Conservation (phyloP, 1,140 invertebrate species). For the Odontomachus brunneus region DNA sequence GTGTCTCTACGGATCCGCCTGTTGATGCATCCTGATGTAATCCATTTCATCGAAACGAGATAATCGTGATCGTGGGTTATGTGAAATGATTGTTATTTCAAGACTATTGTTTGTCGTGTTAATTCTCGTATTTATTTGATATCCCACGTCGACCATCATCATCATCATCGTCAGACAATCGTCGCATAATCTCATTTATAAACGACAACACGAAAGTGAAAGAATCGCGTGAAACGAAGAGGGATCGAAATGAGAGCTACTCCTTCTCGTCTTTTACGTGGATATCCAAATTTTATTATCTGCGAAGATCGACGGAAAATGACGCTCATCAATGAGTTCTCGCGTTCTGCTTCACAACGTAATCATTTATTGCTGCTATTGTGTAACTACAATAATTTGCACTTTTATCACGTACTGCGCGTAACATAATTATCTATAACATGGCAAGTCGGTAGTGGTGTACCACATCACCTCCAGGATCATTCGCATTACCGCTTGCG, state of each 20-base stretch:
- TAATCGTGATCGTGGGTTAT: too few relatives aligned
- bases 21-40: not conserved
- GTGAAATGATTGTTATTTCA: too few relatives aligned
- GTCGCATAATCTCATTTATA: too few relatives aligned
- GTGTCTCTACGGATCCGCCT: not conserved
- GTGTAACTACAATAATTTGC: slow-evolving; percentile 49
- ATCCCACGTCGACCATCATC: too few relatives aligned
- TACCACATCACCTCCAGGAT: not conserved
- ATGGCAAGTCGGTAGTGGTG: slow-evolving; percentile 18
- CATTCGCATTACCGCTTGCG: not conserved
- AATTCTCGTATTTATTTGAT: too few relatives aligned
- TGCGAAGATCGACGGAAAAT: not conserved
- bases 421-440: slow-evolving; percentile 53
- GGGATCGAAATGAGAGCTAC: not conserved
- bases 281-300: not conserved
- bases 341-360: slow-evolving; percentile 2
- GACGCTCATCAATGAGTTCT: slow-evolving; percentile 17
- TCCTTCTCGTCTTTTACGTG: not conserved
- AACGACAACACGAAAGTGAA: too few relatives aligned
- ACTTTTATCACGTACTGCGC: slow-evolving; percentile 39
- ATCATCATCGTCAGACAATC: too few relatives aligned
- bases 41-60: too few relatives aligned
- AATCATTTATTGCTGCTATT: slow-evolving; percentile 53
- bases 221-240: not conserved
- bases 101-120: too few relatives aligned